phyloP scores from a whole-genome alignment of 2,888 invertebrate genomes.

The Drosophila rellima region DNA sequence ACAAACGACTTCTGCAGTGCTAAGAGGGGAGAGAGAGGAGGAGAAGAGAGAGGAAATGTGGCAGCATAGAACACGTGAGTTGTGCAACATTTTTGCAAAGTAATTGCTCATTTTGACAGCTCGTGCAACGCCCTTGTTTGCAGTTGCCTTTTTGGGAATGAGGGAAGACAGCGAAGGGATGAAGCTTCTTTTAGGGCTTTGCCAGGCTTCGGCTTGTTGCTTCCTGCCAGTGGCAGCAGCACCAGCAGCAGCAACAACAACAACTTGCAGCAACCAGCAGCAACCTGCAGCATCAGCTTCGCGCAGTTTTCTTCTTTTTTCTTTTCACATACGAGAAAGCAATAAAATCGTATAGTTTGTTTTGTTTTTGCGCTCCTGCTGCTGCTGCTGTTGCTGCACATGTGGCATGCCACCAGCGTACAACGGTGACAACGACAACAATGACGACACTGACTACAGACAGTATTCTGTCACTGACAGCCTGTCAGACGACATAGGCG shows the following conservation, averaged over 20 bases:
- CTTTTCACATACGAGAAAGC: conserved; percentile 72
- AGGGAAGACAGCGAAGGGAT: conserved; percentile 9
- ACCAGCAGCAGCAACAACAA: conserved; percentile 8
- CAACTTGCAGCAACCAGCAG: conserved; percentile 38
- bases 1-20: conserved; percentile 68
- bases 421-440: conserved; percentile 76
- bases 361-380: conserved; percentile 48
- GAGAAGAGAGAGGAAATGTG: not conserved
- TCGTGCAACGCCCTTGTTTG: conserved; percentile 81
- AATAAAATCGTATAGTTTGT: conserved; percentile 79
- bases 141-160: conserved; percentile 32
- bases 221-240: conserved; percentile 64
- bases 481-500: conserved; percentile 61
- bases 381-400: conserved; percentile 48
- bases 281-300: conserved; percentile 58
- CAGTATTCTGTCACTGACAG: conserved; percentile 73
- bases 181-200: conserved; percentile 52
- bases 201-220: conserved; percentile 70
- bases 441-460: conserved; percentile 76
- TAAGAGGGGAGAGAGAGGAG: not conserved
- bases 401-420: conserved; percentile 66
- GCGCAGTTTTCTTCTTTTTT: conserved; percentile 38
- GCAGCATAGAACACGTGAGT: conserved; percentile 68
- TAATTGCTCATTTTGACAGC: conserved; percentile 82
- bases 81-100: conserved; percentile 81